Evolutionary conservation across 2,797 vertebrate species (phyloP).

Genomic region (Vespertilio murinus): DNA sequence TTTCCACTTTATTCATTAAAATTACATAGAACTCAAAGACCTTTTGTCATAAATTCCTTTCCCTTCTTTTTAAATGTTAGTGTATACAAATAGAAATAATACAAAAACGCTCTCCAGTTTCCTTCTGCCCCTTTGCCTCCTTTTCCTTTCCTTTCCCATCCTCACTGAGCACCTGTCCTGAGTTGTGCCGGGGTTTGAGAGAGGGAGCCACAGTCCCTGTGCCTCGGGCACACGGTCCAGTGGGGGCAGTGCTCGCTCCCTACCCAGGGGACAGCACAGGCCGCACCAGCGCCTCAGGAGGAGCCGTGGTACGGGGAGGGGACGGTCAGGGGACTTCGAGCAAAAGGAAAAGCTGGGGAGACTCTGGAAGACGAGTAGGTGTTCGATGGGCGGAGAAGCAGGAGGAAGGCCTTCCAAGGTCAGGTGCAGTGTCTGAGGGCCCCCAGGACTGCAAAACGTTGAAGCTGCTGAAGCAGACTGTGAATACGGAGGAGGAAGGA

Average conservation of each 20-base stretch:
- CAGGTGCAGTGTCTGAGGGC: background rate
- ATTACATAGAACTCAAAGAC: background rate
- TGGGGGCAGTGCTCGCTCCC: background rate
- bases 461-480: background rate
- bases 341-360: background rate
- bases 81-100: background rate
- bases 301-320: background rate
- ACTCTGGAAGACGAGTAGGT: background rate
- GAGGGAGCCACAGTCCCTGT: background rate
- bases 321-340: background rate
- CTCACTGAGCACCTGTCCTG: background rate
- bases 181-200: background rate
- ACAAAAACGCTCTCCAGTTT: background rate
- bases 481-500: background rate
- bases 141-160: background rate
- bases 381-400: background rate
- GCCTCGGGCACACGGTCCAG: background rate
- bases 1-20: background rate
- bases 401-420: background rate
- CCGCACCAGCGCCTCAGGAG: background rate
- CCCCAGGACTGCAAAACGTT: slow-evolving; percentile 10
- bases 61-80: background rate
- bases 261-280: background rate
- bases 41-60: background rate
- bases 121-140: background rate